A percentile compares a stretch with the other conserved stretches of the same genome.
These are phyloP conservation scores for Willisornis vidua DNA, from an alignment of 2,113 vertebrate genomes.

Conservation along the genomic window DNA sequence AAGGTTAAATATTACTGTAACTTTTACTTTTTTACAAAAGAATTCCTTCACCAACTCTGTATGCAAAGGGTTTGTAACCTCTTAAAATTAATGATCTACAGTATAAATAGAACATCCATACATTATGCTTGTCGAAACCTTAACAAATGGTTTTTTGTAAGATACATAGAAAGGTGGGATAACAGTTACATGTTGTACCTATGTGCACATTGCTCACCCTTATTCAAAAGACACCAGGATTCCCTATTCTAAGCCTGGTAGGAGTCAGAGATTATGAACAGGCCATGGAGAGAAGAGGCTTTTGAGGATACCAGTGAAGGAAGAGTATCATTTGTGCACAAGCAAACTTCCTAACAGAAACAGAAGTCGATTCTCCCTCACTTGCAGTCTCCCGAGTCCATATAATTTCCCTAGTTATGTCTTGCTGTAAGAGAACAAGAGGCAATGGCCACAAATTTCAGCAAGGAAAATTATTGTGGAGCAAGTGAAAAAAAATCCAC, in stretches of 20 bases:
- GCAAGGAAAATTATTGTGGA: neutral
- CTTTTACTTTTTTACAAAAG: neutral
- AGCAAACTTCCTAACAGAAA: neutral
- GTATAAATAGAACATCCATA: neutral
- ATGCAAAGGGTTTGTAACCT: neutral
- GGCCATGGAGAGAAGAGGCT: neutral
- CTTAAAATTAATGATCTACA: neutral
- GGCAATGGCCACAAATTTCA: neutral
- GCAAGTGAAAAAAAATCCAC: neutral
- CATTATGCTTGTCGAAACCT: neutral
- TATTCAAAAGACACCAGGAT: neutral
- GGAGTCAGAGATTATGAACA: neutral
- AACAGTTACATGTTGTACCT: neutral
- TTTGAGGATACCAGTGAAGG: neutral
- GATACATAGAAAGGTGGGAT: fast-evolving
- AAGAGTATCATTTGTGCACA: neutral
- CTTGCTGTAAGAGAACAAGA: neutral
- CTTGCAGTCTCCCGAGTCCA: neutral
- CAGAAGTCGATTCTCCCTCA: neutral
- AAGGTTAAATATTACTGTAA: neutral
- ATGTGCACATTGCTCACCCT: neutral
- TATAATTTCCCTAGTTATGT: neutral
- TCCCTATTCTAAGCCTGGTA: neutral
- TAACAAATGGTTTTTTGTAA: neutral
- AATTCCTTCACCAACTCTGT: neutral